phyloP scores from a whole-genome alignment of 2,113 vertebrate genomes.

The Nesogale talazaci region DNA sequence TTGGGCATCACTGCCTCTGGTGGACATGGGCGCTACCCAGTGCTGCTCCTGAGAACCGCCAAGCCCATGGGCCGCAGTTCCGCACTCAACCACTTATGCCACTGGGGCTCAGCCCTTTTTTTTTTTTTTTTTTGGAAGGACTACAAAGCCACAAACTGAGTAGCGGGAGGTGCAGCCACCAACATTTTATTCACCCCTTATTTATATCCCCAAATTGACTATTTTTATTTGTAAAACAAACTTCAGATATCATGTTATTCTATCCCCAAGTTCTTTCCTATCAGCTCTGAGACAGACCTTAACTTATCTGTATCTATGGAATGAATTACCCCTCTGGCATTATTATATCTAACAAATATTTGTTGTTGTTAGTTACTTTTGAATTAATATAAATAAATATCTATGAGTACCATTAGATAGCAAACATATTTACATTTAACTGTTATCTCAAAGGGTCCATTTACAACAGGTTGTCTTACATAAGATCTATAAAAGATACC shows the following conservation, averaged over 20 bases:
- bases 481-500: not conserved
- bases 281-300: not conserved
- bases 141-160: too few species aligned
- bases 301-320: not conserved
- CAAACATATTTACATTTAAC: slow-evolving; percentile 8
- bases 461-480: not conserved
- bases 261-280: not conserved
- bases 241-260: not conserved
- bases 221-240: slow-evolving; percentile 45
- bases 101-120: too few species aligned
- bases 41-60: too few species aligned
- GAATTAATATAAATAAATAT: not conserved
- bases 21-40: too few species aligned
- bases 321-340: not conserved
- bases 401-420: not conserved
- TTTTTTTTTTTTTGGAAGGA: too few species aligned
- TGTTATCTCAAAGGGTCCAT: not conserved
- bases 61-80: too few species aligned
- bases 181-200: not conserved
- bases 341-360: not conserved
- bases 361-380: not conserved
- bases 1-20: too few species aligned
- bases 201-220: not conserved
- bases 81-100: too few species aligned
- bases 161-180: too few species aligned